Conservation (phyloP, 1,140 invertebrate genomes). For the Brachionus calyciflorus region DNA sequence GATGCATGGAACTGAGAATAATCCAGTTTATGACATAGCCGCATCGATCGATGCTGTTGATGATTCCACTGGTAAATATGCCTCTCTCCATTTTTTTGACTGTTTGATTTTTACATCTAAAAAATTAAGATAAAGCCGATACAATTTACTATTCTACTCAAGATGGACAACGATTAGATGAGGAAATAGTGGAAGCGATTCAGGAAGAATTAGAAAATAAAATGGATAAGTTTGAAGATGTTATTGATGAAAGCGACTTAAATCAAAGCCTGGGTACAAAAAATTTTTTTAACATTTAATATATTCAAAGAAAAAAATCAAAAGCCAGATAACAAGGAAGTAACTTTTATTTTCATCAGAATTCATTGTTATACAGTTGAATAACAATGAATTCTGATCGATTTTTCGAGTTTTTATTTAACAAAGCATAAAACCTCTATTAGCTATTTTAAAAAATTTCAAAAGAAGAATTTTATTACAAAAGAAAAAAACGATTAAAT, state of each 20-base stretch:
- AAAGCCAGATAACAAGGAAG: background rate
- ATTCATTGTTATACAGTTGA: no score
- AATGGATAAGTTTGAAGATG: background rate
- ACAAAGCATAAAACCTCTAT: no score
- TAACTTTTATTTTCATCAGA: no score
- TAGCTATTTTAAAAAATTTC: no score
- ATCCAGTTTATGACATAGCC: conserved; percentile 45
- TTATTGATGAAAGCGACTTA: background rate
- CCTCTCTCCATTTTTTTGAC: background rate
- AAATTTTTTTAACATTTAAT: background rate
- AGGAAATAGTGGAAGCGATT: background rate
- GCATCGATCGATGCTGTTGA: background rate
- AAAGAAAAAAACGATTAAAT: no score
- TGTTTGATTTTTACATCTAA: background rate
- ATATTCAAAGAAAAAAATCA: background rate
- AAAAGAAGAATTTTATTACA: no score
- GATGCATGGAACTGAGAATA: conserved; percentile 45
- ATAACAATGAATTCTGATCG: no score
- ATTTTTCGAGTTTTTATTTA: no score
- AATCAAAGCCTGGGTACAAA: background rate
- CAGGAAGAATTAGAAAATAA: background rate
- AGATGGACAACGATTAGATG: conserved; percentile 19
- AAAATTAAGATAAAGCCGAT: conserved; percentile 1
- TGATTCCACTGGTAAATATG: background rate
- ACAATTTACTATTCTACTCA: conserved; percentile 13